Base-by-base conservation (phyloP, 2,113 vertebrate species). In the Rhinoptilus africanus region DNA sequence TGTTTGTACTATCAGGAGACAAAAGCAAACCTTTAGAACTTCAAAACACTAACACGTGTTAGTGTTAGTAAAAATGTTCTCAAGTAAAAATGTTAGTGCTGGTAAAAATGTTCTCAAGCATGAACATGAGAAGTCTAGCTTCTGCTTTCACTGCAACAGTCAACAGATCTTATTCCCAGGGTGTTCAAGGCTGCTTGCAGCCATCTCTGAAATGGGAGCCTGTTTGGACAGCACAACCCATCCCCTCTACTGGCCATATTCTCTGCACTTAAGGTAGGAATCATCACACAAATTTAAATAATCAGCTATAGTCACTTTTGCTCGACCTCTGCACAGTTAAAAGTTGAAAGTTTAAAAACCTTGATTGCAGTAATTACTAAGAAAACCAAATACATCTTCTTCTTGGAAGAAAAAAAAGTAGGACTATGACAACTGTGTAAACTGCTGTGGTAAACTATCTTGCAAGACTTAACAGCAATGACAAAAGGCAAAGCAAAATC, bases 401-500 rank as follows among this genome's bases (percentile, higher is more conserved):
- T 39, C 37, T 54, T 30, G 8, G 24, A 66, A 72, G 14, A 39
- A 34, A 69, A 37, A 41, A 72, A 43, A 72, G 11, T 1, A 3
- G 4, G 28, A 47, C 8, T 32, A 43, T 1, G 14, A 12, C 6
- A 89, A 26, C 30, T 48, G 35, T 2, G 28, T 54, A 45, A 80
- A 72, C 34, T 43, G 39, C 23, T 30, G 26, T 9, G 4, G 4
- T 41, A 59, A 87, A 57, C 51, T n/a, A 34, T 24, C 15, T 27
- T n/a, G 24, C 35, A 85, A 59, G 45, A 50, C 41, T 71, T 24
- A 50, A 57, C 0, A 0, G 26, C 18, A 51, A 6, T 8, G 28
- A 34, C 8, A 2, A 4, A 47, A 7, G 4, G 27, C 35, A 71
- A 27, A 62, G 32, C 54, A 92, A 68, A 85, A 62, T 23, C 18